Percentiles rank a stretch among this genome's conserved stretches.
Conservation (phyloP, 1,140 invertebrate genomes). For the Nasonia longicornis region DNA sequence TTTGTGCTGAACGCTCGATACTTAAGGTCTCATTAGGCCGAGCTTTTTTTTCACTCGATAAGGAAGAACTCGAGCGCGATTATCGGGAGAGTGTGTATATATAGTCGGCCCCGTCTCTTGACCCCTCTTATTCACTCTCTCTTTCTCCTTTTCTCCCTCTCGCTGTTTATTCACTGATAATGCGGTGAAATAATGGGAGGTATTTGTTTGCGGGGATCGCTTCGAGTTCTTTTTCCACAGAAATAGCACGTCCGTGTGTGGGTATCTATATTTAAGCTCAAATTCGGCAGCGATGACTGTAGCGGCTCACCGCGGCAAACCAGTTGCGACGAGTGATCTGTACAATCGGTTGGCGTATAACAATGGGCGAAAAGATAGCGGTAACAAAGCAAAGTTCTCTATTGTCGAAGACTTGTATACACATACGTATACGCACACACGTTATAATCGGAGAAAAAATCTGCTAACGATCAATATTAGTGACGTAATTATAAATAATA, state of each 20-base stretch:
- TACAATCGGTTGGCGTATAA: not conserved
- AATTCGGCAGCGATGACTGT: conserved; percentile 30
- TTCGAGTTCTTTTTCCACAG: not conserved
- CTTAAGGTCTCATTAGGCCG: not conserved
- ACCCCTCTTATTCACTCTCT: not conserved
- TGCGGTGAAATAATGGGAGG: too few relatives aligned
- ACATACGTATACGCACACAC: too few relatives aligned
- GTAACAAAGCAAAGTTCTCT: too few relatives aligned
- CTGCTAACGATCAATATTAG: too few relatives aligned
- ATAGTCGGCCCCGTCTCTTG: not conserved
- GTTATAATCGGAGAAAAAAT: too few relatives aligned
- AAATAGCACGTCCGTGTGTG: not conserved
- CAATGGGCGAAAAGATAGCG: too few relatives aligned
- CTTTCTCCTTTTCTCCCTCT: not conserved
- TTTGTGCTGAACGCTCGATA: not conserved
- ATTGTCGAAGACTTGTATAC: too few relatives aligned
- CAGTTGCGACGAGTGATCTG: not conserved
- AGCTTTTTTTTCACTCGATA: not conserved
- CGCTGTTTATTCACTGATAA: not conserved
- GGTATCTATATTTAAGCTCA: conserved; percentile 14
- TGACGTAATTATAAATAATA: too few relatives aligned
- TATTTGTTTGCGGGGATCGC: not conserved
- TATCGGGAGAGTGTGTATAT: not conserved
- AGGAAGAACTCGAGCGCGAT: not conserved
- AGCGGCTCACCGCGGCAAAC: not conserved